Base-by-base conservation (phyloP, 2,797 vertebrate genomes). In the Synanceia verrucosa region DNA sequence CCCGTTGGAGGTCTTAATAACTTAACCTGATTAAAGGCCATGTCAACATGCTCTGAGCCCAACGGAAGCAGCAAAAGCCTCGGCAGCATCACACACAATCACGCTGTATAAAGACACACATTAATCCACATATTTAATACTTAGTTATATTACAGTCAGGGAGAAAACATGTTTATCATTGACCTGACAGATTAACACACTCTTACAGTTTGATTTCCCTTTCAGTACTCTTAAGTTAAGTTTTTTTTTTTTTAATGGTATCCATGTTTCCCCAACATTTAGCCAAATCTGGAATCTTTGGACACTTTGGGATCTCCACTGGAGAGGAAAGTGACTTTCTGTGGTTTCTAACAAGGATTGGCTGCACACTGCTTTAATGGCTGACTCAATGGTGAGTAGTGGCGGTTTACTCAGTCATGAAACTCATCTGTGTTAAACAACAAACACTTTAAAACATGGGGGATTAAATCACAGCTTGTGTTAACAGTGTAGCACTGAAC, bases 21-120 rank as follows among this genome's bases (percentile, higher is more conserved):
- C 92, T 91, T 94, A 94, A 94, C 89, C 91, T 93, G 89, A 94
- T 94, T 93, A 93, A 78, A 70, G 36, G 43, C 76, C 58, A 56
- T 79, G 80, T 81, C 87, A 84, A 68, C 80, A 74, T 53, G 64
- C 86, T 69, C 78, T 18, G 68, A 82, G 76, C 63, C 46, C 28
- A n/a, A 24, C 1, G 43, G 50, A 52, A 52, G 44, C 31, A 66
- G 58, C 47, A 19, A 37, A 64, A 66, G 78, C 77, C 73, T 81
- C 51, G 18, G 57, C 60, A 57, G 59, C 64, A 6, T 68, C 51
- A 39, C 18, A 1, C 39, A 46, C 36, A 24, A n/a, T 50, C 37
- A 4, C 61, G 4, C 33, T 36, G 11, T 18, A 18, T 2, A 9
- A 0, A 16, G 4, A 21, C 5, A 36, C 9, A 61, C 59, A 55